Percentiles rank a stretch among this genome's conserved stretches.
Conservation (phyloP, 2,113 vertebrate species). For the Gallinago media region DNA sequence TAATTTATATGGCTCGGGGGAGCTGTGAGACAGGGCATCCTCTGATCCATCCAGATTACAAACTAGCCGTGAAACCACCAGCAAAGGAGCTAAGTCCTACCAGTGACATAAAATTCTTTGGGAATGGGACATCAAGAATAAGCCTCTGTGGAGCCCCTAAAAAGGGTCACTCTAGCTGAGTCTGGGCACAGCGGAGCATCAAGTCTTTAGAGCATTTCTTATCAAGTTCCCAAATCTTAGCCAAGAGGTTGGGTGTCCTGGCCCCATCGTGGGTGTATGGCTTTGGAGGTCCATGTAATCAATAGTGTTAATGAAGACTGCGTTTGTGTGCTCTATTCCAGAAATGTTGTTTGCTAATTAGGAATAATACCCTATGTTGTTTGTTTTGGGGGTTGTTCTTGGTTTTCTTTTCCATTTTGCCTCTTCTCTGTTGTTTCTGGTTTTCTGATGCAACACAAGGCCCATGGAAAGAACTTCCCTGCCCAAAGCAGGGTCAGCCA, state of each 20-base stretch:
- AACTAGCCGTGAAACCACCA: not conserved
- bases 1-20: not conserved
- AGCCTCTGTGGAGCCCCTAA: too few species aligned
- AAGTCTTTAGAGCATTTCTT: not conserved
- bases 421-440: not conserved
- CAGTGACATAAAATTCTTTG: not conserved
- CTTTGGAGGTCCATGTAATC: not conserved
- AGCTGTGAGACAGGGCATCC: not conserved
- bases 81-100: not conserved
- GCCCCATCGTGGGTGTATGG: accelerated
- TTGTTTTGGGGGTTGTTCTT: not conserved
- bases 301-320: not conserved
- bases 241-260: not conserved
- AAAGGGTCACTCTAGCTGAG: not conserved
- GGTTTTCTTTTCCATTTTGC: not conserved
- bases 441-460: not conserved
- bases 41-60: not conserved
- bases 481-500: not conserved
- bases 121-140: not conserved
- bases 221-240: not conserved
- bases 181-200: too few species aligned
- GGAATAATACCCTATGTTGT: not conserved
- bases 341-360: not conserved
- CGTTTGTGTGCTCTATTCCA: not conserved
- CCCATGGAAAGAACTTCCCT: not conserved